Conservation (phyloP, 1,140 invertebrate species). For the Camponotus vicinus region DNA sequence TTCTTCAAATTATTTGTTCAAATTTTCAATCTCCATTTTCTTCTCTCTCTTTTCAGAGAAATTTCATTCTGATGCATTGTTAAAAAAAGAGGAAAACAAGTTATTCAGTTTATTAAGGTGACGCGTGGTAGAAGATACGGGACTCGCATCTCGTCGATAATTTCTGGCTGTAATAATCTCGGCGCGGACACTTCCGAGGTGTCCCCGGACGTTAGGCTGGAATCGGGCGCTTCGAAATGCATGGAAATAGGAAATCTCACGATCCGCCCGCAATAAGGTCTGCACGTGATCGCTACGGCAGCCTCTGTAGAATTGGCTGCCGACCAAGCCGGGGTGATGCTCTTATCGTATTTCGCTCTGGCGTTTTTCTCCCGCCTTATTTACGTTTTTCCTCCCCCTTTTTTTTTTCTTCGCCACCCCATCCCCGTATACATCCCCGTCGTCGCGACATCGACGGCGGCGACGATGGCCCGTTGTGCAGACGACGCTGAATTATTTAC, state of each 20-base stretch:
- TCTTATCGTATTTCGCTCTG: conserved; percentile 73
- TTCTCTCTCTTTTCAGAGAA: too few relatives aligned
- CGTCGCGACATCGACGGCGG: conserved; percentile 37
- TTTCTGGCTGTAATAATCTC: conserved; percentile 56
- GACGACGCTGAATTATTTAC: conserved; percentile 77
- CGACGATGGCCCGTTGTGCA: conserved; percentile 54
- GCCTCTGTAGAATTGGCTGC: conserved; percentile 66
- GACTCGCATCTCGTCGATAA: conserved; percentile 52
- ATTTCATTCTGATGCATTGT: too few relatives aligned
- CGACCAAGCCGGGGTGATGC: conserved; percentile 60
- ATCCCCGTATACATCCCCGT: conserved; percentile 8
- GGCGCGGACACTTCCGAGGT: conserved; percentile 22
- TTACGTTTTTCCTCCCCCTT: conserved; percentile 7
- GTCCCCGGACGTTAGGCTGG: conserved; percentile 47
- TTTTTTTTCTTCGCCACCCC: not conserved
- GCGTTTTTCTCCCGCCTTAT: conserved; percentile 47
- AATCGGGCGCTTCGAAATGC: conserved; percentile 67
- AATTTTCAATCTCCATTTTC: too few relatives aligned
- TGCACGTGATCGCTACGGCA: conserved; percentile 71
- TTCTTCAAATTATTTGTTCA: not conserved
- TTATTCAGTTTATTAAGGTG: conserved; percentile 32
- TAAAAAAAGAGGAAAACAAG: too few relatives aligned
- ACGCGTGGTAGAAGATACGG: not conserved
- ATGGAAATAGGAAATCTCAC: conserved; percentile 73
- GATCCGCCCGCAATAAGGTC: conserved; percentile 72